Evolutionary conservation across 1,140 invertebrate genomes (phyloP).

Genomic region (Triops cancriformis): DNA sequence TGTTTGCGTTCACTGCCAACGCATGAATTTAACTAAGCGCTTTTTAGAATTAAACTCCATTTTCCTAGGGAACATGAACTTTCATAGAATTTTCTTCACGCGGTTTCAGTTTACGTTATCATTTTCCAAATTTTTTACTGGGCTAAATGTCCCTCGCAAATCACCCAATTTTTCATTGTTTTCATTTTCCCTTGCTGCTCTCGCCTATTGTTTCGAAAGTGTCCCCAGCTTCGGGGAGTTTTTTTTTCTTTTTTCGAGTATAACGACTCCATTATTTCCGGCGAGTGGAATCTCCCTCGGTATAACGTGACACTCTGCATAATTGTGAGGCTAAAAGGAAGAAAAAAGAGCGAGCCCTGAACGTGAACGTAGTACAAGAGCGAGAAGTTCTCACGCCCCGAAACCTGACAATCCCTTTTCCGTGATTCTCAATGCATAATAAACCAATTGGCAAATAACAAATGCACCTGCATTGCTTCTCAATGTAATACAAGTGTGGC

Average conservation of each 20-base stretch:
- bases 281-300: not conserved
- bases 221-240: not conserved
- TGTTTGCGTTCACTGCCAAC: no score
- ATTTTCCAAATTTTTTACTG: not conserved
- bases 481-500: not conserved
- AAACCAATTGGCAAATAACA: not conserved
- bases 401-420: not conserved
- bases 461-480: not conserved
- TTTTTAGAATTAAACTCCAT: no score
- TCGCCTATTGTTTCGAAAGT: not conserved
- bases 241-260: not conserved
- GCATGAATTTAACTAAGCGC: no score
- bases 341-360: not conserved
- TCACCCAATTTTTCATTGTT: not conserved
- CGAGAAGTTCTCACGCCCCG: not conserved
- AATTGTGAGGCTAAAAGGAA: not conserved
- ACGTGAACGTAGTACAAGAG: slow-evolving; percentile 3
- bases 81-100: no score
- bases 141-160: not conserved
- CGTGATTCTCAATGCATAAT: slow-evolving; percentile 27
- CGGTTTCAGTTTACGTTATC: not conserved
- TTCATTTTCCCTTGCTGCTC: not conserved
- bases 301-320: not conserved
- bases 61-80: not conserved
- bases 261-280: not conserved